Conservation (phyloP, 1,140 invertebrate species). For the Geopemphigus sp. region DNA sequence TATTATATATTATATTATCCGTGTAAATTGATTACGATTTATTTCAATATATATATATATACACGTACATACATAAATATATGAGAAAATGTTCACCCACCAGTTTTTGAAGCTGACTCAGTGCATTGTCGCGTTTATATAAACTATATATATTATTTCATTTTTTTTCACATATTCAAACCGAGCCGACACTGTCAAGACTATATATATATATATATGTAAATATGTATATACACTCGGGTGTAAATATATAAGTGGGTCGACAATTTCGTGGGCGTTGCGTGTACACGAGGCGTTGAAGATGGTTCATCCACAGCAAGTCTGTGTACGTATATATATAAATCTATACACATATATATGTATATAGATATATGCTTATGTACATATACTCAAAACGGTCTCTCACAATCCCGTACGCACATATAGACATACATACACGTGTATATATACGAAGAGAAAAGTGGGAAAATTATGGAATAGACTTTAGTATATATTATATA, state of each 20-base stretch:
- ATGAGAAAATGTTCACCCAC: conserved; percentile 23
- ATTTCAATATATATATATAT: not conserved
- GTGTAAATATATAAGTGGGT: conserved; percentile 1
- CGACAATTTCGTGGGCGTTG: conserved; percentile 21
- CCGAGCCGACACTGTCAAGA: not conserved
- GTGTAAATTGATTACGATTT: conserved; percentile 19
- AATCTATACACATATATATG: too few species aligned
- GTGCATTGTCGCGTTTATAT: conserved; percentile 22
- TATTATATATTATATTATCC: too few species aligned
- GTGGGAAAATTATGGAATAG: conserved; percentile 8
- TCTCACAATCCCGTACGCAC: not conserved
- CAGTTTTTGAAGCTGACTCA: conserved; percentile 13
- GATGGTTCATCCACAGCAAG: not conserved
- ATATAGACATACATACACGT: too few species aligned
- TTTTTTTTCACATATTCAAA: not conserved
- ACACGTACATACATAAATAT: too few species aligned
- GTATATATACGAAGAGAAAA: not conserved
- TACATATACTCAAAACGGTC: not conserved
- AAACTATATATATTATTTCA: not conserved
- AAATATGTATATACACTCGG: too few species aligned
- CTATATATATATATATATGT: not conserved
- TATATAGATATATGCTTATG: too few species aligned
- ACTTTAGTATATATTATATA: not conserved
- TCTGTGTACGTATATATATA: too few species aligned
- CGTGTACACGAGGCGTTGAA: not conserved